phyloP scores from a whole-genome alignment of 2,797 vertebrate genomes.

The Lemur catta region DNA sequence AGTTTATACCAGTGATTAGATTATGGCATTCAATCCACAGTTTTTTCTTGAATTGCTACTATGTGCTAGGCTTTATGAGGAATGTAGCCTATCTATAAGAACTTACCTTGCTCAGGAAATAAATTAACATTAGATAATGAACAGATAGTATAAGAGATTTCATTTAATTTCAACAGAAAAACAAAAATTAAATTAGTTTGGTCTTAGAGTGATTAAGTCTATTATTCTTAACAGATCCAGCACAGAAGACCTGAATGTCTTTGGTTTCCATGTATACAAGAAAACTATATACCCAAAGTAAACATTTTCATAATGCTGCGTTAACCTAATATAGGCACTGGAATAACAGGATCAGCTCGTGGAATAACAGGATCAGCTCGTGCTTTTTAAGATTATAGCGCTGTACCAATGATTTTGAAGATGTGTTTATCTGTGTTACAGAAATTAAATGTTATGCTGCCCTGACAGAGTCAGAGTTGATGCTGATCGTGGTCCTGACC shows the following conservation, averaged over 20 bases:
- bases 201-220: constrained; percentile 7
- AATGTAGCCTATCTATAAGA: neutral
- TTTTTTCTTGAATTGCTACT: neutral
- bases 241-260: constrained; percentile 27
- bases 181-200: constrained; percentile 43
- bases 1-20: neutral
- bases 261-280: neutral
- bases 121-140: constrained; percentile 46
- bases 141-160: constrained; percentile 2
- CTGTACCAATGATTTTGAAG: neutral
- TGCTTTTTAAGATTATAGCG: neutral
- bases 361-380: neutral
- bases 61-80: neutral
- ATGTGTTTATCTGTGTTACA: constrained; percentile 38
- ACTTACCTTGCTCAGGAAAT: constrained; percentile 42
- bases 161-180: constrained; percentile 58
- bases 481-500: constrained; percentile 6
- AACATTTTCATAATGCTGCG: constrained; percentile 53
- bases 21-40: neutral
- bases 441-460: constrained; percentile 26
- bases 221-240: constrained; percentile 52
- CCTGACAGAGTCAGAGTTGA: constrained; percentile 52
- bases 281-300: constrained; percentile 37
- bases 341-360: neutral
- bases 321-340: constrained; percentile 30